These are phyloP conservation scores for Manis crassicaudata DNA, from an alignment of 2,797 vertebrate genomes.

Conservation along the genomic window DNA sequence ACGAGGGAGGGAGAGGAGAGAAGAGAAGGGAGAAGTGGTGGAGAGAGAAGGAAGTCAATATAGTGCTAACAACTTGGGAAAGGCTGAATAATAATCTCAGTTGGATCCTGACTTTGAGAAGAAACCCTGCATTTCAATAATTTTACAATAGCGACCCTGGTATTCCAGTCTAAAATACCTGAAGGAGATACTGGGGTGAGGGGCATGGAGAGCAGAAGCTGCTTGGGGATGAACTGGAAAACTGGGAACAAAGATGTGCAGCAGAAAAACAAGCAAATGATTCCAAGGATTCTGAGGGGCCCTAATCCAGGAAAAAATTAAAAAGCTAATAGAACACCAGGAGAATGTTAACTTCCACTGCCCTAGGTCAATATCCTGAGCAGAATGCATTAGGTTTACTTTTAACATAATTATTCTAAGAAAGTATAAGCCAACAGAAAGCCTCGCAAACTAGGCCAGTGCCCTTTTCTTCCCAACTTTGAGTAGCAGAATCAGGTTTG, in stretches of 20 bases:
- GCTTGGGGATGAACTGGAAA: background rate
- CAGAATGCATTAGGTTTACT: constrained; percentile 21
- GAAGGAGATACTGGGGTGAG: background rate
- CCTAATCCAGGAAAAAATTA: background rate
- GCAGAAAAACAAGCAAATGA: constrained; percentile 55
- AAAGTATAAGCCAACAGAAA: constrained; percentile 53
- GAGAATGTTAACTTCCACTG: constrained; percentile 34
- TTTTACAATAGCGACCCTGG: background rate
- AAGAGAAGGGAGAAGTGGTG: constrained; percentile 1
- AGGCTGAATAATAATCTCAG: constrained; percentile 36
- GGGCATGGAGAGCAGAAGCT: background rate
- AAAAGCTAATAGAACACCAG: constrained; percentile 22
- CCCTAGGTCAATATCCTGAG: background rate
- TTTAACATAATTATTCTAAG: constrained; percentile 50
- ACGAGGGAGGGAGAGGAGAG: background rate
- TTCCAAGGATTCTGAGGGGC: constrained; percentile 6
- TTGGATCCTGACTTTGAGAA: background rate
- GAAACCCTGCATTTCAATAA: background rate
- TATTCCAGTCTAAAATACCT: background rate
- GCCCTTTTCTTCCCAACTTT: background rate
- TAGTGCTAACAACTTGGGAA: constrained; percentile 33
- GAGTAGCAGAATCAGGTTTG: background rate
- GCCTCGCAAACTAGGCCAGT: constrained; percentile 44
- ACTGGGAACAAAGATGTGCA: background rate
- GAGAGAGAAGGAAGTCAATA: constrained; percentile 56